These are phyloP conservation scores for Mastacembelus armatus DNA, from an alignment of 2,797 vertebrate species.

Conservation along the genomic window DNA sequence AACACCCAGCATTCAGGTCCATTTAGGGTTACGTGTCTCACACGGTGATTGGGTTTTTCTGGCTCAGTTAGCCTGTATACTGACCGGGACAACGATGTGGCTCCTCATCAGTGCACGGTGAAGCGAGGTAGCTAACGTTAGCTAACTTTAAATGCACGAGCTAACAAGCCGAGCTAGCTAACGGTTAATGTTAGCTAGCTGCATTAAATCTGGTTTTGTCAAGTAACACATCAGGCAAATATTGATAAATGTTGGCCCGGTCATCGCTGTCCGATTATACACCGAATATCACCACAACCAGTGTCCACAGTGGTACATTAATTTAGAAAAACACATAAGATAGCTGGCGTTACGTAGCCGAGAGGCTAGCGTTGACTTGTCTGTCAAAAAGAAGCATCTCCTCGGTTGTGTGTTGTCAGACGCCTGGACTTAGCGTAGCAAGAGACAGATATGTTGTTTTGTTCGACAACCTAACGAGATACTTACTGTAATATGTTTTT, in stretches of 20 bases:
- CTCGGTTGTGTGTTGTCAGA: conserved; percentile 56
- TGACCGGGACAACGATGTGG: neutral
- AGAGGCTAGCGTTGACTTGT: conserved; percentile 55
- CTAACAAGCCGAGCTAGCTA: conserved; percentile 68
- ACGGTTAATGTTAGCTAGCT: conserved; percentile 36
- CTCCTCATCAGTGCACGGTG: conserved; percentile 21
- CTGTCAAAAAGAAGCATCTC: conserved; percentile 72
- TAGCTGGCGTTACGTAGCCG: conserved; percentile 38
- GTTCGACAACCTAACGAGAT: conserved; percentile 11
- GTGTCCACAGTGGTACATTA: neutral
- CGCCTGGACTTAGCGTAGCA: neutral
- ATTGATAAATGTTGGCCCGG: accelerated
- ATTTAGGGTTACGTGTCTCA: neutral
- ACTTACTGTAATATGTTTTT: conserved; percentile 71
- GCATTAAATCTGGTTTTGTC: conserved; percentile 32
- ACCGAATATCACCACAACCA: neutral
- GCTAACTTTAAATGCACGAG: conserved; percentile 30
- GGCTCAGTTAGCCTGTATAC: neutral
- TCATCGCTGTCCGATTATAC: neutral
- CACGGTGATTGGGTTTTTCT: neutral
- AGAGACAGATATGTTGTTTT: neutral
- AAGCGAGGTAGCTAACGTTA: conserved; percentile 11
- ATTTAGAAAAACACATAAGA: conserved; percentile 13
- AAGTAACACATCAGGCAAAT: neutral
- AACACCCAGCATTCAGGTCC: neutral